Conservation (phyloP, 2,113 vertebrate species). For the Hassar affinis region DNA sequence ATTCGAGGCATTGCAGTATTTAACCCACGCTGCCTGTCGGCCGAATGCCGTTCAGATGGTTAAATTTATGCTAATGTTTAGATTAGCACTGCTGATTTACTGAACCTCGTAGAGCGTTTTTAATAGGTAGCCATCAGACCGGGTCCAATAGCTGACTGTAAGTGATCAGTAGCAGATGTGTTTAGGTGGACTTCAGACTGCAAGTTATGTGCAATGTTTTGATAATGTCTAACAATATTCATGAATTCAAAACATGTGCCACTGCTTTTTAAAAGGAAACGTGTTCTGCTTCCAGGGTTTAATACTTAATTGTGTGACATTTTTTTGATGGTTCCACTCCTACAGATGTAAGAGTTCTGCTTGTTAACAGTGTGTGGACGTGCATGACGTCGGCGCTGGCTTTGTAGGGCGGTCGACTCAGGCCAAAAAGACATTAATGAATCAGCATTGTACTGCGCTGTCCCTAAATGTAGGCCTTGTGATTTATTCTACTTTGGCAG, state of each 20-base stretch:
- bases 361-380: background rate
- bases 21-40: background rate
- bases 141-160: conserved; percentile 11
- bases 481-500: conserved; percentile 35
- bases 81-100: background rate
- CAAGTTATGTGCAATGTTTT: background rate
- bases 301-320: background rate
- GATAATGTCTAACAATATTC: background rate
- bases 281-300: background rate
- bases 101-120: background rate
- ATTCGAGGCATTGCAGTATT: conserved; percentile 1
- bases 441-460: conserved; percentile 12
- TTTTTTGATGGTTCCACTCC: background rate
- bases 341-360: background rate
- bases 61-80: background rate
- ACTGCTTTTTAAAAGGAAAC: background rate
- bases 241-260: background rate
- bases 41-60: background rate
- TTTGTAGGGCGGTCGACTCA: background rate
- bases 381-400: conserved; percentile 17
- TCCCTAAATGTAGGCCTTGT: conserved; percentile 4
- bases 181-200: conserved; percentile 36
- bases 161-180: conserved; percentile 39
- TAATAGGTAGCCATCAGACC: background rate
- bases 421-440: conserved; percentile 13